phyloP scores from a whole-genome alignment of 2,113 vertebrate genomes.

The Alexandromys fortis region DNA sequence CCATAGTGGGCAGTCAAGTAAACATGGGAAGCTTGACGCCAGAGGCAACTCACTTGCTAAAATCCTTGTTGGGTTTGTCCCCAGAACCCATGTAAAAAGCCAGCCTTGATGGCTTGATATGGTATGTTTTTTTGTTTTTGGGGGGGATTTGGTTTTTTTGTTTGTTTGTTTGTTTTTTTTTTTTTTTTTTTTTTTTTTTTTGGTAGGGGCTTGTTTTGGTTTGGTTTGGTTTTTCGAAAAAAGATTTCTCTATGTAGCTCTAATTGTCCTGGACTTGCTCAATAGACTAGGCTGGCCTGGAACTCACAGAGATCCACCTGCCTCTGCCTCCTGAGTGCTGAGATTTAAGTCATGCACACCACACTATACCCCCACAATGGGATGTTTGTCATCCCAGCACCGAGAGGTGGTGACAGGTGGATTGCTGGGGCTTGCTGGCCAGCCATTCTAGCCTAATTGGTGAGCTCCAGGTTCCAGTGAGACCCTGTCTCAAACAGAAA shows the following conservation, averaged over 20 bases:
- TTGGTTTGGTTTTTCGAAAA: neutral
- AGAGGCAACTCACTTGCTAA: neutral
- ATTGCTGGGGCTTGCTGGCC: neutral
- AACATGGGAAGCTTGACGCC: too few relatives aligned
- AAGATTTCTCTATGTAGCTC: neutral
- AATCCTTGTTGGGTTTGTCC: neutral
- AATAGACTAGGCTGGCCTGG: neutral
- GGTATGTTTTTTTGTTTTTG: neutral
- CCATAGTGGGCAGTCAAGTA: neutral
- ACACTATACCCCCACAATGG: neutral
- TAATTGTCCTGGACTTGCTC: neutral
- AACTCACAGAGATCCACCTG: neutral
- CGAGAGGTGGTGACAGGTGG: neutral
- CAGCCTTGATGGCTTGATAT: too few relatives aligned
- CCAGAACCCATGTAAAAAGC: neutral
- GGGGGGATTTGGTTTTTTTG: neutral
- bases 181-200: neutral
- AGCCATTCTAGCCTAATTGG: neutral
- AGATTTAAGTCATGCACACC: neutral
- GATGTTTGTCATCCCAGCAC: neutral
- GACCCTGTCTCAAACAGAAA: neutral
- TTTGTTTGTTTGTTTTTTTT: neutral
- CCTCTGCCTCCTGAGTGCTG: neutral
- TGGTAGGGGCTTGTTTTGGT: neutral
- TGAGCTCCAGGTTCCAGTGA: neutral